phyloP scores from a whole-genome alignment of 37 sponge, comb jelly and placozoan species.

The Corticium candelabrum region DNA sequence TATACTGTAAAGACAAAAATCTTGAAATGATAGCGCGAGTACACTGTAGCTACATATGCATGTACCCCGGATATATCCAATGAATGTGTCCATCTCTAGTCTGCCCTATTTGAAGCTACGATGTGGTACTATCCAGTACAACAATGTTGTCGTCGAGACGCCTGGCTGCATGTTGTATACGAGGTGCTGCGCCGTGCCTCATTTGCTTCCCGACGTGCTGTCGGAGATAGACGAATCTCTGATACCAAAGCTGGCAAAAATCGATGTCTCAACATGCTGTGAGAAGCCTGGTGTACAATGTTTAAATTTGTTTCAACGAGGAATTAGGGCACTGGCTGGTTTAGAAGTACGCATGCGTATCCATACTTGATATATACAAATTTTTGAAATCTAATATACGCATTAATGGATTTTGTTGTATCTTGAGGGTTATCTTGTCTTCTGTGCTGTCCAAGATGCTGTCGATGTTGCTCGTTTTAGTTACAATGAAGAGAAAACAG shows the following conservation, averaged over 20 bases:
- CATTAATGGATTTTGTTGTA: neutral
- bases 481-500: conserved; percentile 52
- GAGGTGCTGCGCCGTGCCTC: conserved; percentile 54
- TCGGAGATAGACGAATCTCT: conserved; percentile 10
- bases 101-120: too few species aligned
- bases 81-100: too few species aligned
- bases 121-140: too few species aligned
- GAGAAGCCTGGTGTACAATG: neutral
- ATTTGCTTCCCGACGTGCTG: conserved; percentile 52
- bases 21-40: too few species aligned
- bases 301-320: neutral
- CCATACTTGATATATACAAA: neutral
- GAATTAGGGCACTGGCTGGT: neutral
- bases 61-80: too few species aligned
- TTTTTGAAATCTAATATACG: too few species aligned
- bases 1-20: too few species aligned
- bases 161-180: conserved; percentile 57
- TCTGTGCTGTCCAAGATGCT: conserved; percentile 54
- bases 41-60: too few species aligned
- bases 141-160: too few species aligned
- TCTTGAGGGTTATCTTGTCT: neutral
- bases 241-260: neutral
- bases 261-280: neutral
- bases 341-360: neutral
- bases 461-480: conserved; percentile 17